Base-by-base conservation (phyloP, 2,797 vertebrate species). In the Fistularia commersonii region DNA sequence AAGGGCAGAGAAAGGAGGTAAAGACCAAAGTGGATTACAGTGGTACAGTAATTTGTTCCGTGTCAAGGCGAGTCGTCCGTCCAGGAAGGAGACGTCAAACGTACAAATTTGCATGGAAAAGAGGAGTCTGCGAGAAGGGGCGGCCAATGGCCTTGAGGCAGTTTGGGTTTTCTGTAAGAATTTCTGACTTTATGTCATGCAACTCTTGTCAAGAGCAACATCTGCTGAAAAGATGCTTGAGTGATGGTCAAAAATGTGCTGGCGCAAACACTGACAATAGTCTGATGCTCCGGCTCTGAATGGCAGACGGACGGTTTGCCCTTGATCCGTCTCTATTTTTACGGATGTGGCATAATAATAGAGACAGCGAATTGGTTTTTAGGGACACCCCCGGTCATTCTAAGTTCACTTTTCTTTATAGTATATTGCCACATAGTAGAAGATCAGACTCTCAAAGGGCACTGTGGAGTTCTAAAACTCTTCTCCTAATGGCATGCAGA, bases 401-500 rank as follows among this genome's bases (percentile, higher is more conserved):
- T 53, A 68, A 83, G 80, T 81, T 83, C 80, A 85, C 11, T 67
- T 64, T 61, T 49, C 69, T 78, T 61, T 51, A 68, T n/a, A 65
- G 54, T 60, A 63, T 64, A 74, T 80, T 71, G 76, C 72, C 65
- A 79, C 63, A 76, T 69, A 69, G 66, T 64, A 66, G 52, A 72
- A 44, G 64, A 78, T 48, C 55, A 54, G 69, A 78, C 74, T 78
- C 74, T 66, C 69, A 66, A 70, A 76, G 69, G 67, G 63, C 51
- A 73, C 62, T 51, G 60, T 55, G 70, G 45, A 56, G 42, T 66
- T 77, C 81, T 66, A 71, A 74, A 76, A 70, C 76, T 86, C 81
- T 76, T 76, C 74, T 75, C 80, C 74, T 90, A 91, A 90, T 89
- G 86, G 87, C 77, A 79, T 88, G 84, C 88, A 90, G 80, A 89